Evolutionary conservation across 2,113 vertebrate genomes (phyloP).

Genomic region (Typhlomys cinereus): DNA sequence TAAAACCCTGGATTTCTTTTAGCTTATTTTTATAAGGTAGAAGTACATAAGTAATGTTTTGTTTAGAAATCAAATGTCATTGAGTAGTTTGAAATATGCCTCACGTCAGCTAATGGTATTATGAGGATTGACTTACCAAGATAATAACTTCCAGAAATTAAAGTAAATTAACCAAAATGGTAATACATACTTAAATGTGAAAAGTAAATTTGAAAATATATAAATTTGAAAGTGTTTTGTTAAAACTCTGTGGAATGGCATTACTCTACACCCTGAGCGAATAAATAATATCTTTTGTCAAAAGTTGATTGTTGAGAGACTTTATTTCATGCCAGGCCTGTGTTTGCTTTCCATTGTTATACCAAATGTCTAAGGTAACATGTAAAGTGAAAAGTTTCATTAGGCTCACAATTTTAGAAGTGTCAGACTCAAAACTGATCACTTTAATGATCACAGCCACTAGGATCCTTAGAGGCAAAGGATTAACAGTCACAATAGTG

Average conservation of each 20-base stretch:
- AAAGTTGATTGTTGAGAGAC: neutral
- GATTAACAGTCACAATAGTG: too few relatives aligned
- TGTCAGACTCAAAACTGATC: too few relatives aligned
- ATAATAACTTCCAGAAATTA: neutral
- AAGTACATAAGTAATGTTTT: neutral
- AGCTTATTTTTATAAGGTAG: conserved; percentile 27
- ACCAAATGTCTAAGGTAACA: neutral
- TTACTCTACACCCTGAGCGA: neutral
- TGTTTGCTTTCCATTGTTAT: neutral
- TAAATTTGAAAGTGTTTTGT: conserved; percentile 16
- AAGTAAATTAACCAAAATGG: neutral
- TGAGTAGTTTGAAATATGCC: neutral
- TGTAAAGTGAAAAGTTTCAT: neutral
- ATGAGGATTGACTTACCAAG: neutral
- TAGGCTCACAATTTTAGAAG: neutral
- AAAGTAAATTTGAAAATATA: neutral
- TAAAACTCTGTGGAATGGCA: neutral
- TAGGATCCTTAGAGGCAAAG: too few relatives aligned
- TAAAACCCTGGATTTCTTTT: neutral
- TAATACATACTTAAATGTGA: conserved; percentile 18
- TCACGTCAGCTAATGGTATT: neutral
- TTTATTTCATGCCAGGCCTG: neutral
- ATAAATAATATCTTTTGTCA: neutral
- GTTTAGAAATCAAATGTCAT: neutral
- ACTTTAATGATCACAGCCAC: too few relatives aligned